Evolutionary conservation across 2,113 vertebrate species (phyloP), one percentile per base, ranked within the genome.

Genomic region (Gymnorhina tibicen): DNA sequence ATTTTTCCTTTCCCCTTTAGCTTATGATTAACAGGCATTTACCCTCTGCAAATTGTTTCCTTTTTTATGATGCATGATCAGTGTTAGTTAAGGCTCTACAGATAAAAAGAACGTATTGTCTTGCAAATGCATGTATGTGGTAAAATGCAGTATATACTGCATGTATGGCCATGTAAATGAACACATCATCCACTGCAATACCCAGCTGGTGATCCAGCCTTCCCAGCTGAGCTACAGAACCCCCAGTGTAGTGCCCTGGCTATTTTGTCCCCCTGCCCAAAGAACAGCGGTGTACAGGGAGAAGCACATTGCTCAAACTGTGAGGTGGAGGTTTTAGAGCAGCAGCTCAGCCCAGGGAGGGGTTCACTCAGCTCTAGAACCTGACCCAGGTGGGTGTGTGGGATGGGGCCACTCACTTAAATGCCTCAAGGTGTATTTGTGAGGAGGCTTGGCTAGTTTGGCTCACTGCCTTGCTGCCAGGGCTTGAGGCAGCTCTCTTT

Each of bases 21-120:
- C 86, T 94, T 97, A 95, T 97, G 95, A 97, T 97, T 97, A 97
- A 97, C 92, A 95, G 91, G 84, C 93, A 95, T 77, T 96, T 77
- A 92, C 84, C 53, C 92, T 95, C 88, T 94, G 68, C 70, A 94
- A 88, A 85, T 92, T n/a, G 13, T 79, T 77, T 75, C 46, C 58
- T 73, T 89, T 92, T 84, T 84, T 62, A 83, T 85, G 74, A 89
- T 95, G 81, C 52, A 47, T 62, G 85, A 62, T 87, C 85, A 84
- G 16, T 47, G 39, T 80, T 81, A 87, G 64, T 67, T 87, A 85
- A 68, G 49, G 46, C 55, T 93, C 44, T 88, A 8, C 5, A 44
- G 67, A 80, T 64, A 89, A 92, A 89, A 18, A 87, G 16, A 93
- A 42, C 2, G 3, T 17, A 53, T 50, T 95, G 52, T 79, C 60